phyloP scores from a whole-genome alignment of 2,113 vertebrate species.

The Barnardius zonarius region DNA sequence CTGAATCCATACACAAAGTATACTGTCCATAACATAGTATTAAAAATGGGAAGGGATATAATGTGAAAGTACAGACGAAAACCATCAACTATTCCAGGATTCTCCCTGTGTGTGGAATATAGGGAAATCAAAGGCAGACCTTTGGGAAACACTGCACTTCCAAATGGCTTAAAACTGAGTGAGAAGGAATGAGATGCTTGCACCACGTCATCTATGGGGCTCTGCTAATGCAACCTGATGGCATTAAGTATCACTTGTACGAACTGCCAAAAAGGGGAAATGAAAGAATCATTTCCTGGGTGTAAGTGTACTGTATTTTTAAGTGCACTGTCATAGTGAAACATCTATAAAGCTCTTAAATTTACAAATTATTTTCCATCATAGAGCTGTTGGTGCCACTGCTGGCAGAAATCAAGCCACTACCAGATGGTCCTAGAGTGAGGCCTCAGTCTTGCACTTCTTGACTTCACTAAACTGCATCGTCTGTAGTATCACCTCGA shows the following conservation, averaged over 20 bases:
- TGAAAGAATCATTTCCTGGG: neutral
- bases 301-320: neutral
- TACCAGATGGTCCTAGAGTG: neutral
- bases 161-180: neutral
- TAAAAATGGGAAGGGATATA: neutral
- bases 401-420: neutral
- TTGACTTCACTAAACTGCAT: neutral
- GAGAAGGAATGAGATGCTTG: neutral
- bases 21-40: neutral
- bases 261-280: neutral
- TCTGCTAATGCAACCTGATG: neutral
- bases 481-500: neutral
- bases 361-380: neutral
- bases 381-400: neutral
- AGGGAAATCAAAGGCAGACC: neutral
- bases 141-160: neutral
- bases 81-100: neutral
- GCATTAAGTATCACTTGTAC: neutral
- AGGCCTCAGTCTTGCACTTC: neutral
- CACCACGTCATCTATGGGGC: rapidly evolving
- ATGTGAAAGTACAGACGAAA: neutral
- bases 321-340: neutral
- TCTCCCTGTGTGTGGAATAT: neutral
- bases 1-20: neutral
- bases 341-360: neutral